Conservation (phyloP, 2,113 vertebrate genomes). For the Murina feae region DNA sequence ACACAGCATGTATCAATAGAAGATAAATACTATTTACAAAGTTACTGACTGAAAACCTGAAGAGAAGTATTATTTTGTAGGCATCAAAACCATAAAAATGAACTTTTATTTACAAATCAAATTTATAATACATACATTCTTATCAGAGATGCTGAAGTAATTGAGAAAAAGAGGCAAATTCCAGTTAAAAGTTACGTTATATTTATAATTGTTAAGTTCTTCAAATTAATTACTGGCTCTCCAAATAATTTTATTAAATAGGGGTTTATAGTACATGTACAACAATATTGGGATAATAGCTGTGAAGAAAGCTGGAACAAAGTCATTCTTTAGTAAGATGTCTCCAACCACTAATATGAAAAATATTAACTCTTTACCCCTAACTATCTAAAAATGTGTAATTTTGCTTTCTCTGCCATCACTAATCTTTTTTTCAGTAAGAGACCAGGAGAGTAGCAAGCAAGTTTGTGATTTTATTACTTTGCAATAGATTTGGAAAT, state of each 20-base stretch:
- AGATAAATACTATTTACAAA: neutral
- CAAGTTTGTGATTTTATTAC: conserved; percentile 12
- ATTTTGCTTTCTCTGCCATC: neutral
- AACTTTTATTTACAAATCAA: neutral
- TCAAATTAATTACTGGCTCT: neutral
- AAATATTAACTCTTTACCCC: neutral
- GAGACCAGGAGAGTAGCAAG: neutral
- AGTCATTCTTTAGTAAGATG: neutral
- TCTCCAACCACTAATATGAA: neutral
- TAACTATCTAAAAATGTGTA: neutral
- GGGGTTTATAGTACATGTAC: neutral
- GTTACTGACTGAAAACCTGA: neutral
- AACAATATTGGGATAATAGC: neutral
- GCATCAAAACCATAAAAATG: neutral
- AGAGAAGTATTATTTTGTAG: neutral
- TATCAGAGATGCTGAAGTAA: neutral
- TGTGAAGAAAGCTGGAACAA: neutral
- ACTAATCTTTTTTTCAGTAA: neutral
- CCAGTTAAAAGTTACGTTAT: neutral
- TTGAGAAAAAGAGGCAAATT: neutral
- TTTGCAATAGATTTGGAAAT: conserved; percentile 22
- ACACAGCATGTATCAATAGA: neutral
- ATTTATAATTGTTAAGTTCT: conserved; percentile 8
- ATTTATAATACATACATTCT: neutral
- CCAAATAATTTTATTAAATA: neutral